Base-by-base conservation (phyloP, 2,888 invertebrate genomes). In the Abrostola tripartita region DNA sequence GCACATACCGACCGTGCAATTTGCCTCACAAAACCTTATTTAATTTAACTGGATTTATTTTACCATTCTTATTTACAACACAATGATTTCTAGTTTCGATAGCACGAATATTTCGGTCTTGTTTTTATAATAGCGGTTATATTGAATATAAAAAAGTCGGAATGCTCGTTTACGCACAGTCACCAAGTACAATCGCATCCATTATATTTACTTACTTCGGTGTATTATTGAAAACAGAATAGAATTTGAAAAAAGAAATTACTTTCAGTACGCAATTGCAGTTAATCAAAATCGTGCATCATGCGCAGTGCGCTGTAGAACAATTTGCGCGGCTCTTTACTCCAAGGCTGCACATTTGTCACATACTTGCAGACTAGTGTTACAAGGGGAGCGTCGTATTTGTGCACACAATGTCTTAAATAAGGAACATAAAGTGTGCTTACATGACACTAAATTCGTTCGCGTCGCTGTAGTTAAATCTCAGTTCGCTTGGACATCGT, bases 1-100 rank as follows among this genome's bases (percentile, higher is more conserved):
- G 63, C 68, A 68, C 68, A 42, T 56, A 69, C 47, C 49, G 37
- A 58, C 71, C 57, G 49, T 75, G 72, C 66, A 77, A 79, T 80
- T 79, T 73, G 67, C 67, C 68, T 70, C 52, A 76, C 70, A 70
- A 68, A 73, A 65, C 60, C 11, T 50, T 60, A 54, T 47, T 55
- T 65, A 71, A 70, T 61, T 59, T 49, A 61, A 63, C 71, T 52
- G 52, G 55, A 69, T 73, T 74, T 75, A 72, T 65, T 61, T 61
- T 68, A 59, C 52, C 37, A 57, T 37, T 59, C 50, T 52, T 51
- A 71, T 57, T 60, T 59, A 52, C 68, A 58, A 37, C 37, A 38
- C 47, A 44, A 49, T 52, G 78, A 74, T 77, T 71, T 74, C 57
- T 63, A 69, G 62, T 44, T 35, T 50, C 58, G 75, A 75, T 75